phyloP scores from a whole-genome alignment of 2,797 vertebrate species.

The Natrix natrix region DNA sequence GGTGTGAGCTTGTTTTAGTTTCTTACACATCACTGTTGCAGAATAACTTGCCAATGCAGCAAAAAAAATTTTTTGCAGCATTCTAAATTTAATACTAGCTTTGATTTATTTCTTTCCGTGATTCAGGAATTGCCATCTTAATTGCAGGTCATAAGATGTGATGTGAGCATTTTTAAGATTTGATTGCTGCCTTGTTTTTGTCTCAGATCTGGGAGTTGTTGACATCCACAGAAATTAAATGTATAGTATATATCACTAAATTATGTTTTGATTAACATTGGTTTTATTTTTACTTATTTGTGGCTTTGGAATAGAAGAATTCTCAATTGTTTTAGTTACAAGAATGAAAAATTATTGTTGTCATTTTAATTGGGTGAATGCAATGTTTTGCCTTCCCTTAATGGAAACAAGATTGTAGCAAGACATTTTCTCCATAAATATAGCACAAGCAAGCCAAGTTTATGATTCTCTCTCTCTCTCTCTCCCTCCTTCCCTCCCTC shows the following conservation, averaged over 20 bases:
- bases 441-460: not conserved
- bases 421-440: not conserved
- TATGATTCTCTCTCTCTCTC: not conserved
- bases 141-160: conserved; percentile 9
- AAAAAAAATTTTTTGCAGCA: not conserved
- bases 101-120: conserved; percentile 10
- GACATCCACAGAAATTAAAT: not conserved
- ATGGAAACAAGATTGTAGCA: not conserved
- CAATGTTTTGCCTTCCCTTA: not conserved
- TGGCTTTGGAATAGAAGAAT: not conserved
- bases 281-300: conserved; percentile 11
- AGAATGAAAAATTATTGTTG: not conserved
- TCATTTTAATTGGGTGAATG: not conserved
- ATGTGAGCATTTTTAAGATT: conserved; percentile 17
- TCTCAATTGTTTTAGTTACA: not conserved
- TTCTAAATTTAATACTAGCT: not conserved
- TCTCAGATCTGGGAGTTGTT: conserved; percentile 1
- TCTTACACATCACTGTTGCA: not conserved
- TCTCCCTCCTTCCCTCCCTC: too few species aligned
- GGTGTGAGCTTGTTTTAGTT: not conserved
- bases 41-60: not conserved
- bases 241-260: not conserved
- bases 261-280: conserved; percentile 20
- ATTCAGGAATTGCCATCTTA: conserved; percentile 21
- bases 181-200: conserved; percentile 23